Evolutionary conservation across 2,797 vertebrate genomes (phyloP).

Genomic region (Furcifer pardalis): DNA sequence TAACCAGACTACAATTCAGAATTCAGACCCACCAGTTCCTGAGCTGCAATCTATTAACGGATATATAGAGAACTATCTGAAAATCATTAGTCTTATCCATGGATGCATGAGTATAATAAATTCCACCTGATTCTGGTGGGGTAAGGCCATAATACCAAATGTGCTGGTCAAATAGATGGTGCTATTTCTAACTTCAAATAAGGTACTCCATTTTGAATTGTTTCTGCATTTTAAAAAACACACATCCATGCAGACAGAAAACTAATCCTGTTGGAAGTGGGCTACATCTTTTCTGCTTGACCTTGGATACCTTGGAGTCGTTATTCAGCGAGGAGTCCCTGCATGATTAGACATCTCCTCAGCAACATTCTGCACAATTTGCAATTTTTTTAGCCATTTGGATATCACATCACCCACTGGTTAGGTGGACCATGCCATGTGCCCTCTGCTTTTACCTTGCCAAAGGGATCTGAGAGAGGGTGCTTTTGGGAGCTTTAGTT

Average conservation of each 20-base stretch:
- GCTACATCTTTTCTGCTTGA: background rate
- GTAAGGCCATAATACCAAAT: background rate
- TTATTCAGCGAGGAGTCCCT: too few relatives aligned
- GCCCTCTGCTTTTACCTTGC: too few relatives aligned
- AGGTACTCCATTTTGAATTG: background rate
- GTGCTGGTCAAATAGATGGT: background rate
- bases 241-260: background rate
- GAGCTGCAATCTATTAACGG: background rate
- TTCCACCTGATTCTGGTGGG: background rate
- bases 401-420: too few relatives aligned
- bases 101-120: constrained; percentile 20
- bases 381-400: too few relatives aligned
- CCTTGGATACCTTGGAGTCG: too few relatives aligned
- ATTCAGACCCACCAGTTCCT: constrained; percentile 21
- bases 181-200: background rate
- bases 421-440: too few relatives aligned
- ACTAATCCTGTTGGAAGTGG: background rate
- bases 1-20: background rate
- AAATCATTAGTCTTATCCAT: background rate
- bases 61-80: constrained; percentile 18
- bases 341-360: too few relatives aligned
- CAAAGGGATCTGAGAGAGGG: too few relatives aligned
- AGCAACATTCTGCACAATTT: too few relatives aligned
- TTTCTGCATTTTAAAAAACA: background rate
- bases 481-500: too few relatives aligned